Base-by-base conservation (phyloP, 1,140 invertebrate species). In the Belonocnema kinseyi region DNA sequence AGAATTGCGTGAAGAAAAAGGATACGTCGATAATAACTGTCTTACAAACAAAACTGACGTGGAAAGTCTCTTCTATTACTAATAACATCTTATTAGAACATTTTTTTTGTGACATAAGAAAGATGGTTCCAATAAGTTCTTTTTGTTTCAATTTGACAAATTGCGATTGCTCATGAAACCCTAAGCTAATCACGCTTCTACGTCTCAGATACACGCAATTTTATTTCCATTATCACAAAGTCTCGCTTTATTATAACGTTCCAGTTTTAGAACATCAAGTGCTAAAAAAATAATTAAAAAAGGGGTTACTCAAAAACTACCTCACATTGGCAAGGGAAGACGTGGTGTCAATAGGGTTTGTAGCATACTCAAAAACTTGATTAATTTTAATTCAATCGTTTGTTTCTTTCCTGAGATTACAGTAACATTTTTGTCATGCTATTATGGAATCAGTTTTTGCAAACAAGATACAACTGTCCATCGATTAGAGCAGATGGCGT, bases 81-180 rank as follows among this genome's bases (percentile, higher is more conserved):
- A 85, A 85, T 85, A 85, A 85, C 78, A 77, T 85, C 84, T 85
- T 85, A 85, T 85, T 85, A 85, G 80, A n/a, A n/a, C 78, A 75
- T 71, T 46, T 58, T 17, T 46, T 58, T 75, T 76, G 78, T 79
- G 83, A 85, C 82, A 76, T 52, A 73, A 82, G 76, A 85, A 79
- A 52, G 76, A 85, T 85, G 77, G 80, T 72, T 56, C 74, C 83
- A 85, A 85, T 85, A 81, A 83, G 58, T 73, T 77, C 77, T 82
- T 81, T 82, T 79, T 77, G 77, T 82, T 79, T 82, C 84, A 80
- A 84, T 61, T 70, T 84, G 83, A 85, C 83, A 85, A 85, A 85
- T 85, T 84, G 81, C 83, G 79, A 81, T 83, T 76, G 80, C 80
- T 75, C 80, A 76, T 72, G 82, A 74, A 78, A 80, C 73, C 46